Conservation (phyloP, 64 coral and sea anemone genomes). For the Actinia tenebrosa region DNA sequence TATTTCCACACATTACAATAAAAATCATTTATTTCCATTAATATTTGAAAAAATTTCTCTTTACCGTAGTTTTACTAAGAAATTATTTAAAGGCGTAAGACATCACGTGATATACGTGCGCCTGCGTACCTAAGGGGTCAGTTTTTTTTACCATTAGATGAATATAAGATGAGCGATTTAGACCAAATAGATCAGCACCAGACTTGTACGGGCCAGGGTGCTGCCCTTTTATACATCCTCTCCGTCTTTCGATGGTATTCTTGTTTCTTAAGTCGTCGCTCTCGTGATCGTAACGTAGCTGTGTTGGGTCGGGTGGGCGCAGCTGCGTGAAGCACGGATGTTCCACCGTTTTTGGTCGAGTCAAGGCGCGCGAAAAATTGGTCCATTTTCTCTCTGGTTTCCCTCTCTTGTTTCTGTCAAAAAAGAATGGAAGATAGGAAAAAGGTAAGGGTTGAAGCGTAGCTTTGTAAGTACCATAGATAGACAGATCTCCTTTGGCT, state of each 20-base stretch:
- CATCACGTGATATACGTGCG: not conserved
- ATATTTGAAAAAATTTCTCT: not conserved
- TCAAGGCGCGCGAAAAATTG: conserved; percentile 46
- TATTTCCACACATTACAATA: not conserved
- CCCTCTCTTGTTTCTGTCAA: conserved; percentile 20
- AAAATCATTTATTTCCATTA: not conserved
- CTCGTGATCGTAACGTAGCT: not conserved
- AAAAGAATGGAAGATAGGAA: not conserved
- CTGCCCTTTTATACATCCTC: conserved; percentile 30
- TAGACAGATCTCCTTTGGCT: too few relatives aligned
- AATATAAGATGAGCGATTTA: not conserved
- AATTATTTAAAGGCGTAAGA: not conserved
- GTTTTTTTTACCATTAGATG: not conserved
- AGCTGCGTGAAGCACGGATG: not conserved
- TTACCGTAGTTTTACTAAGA: not conserved
- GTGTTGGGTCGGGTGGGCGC: not conserved
- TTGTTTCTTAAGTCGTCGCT: not conserved
- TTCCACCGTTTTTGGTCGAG: conserved; percentile 16
- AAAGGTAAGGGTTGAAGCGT: too few relatives aligned
- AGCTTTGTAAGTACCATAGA: too few relatives aligned
- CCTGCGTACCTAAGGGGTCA: not conserved
- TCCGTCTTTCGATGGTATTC: conserved; percentile 7
- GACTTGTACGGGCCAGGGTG: conserved; percentile 54
- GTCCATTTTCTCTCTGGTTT: conserved; percentile 57
- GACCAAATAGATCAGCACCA: conserved; percentile 24